Conservation (phyloP, 2,113 vertebrate genomes). For the Pterocles gutturalis region DNA sequence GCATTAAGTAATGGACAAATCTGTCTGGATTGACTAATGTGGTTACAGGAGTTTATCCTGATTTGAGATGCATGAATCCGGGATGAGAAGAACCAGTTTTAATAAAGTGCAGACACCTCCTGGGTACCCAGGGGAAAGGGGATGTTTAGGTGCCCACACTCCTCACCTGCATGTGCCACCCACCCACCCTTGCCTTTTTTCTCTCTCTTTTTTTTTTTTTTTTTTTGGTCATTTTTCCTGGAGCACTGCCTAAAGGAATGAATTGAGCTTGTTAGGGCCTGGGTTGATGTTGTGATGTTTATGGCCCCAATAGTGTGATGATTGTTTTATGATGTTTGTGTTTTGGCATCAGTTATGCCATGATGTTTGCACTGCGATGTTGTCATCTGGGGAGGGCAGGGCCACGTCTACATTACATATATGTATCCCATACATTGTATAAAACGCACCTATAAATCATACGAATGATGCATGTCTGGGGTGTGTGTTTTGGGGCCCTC, state of each 20-base stretch:
- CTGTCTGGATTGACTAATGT: conserved; percentile 61
- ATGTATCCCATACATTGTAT: neutral
- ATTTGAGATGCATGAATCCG: conserved; percentile 40
- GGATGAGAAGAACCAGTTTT: conserved; percentile 24
- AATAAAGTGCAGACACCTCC: conserved; percentile 2
- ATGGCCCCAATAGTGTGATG: conserved; percentile 25
- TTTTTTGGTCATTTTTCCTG: conserved; percentile 15
- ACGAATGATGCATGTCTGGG: neutral
- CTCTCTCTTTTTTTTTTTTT: neutral
- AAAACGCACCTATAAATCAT: conserved; percentile 6
- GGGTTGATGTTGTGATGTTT: conserved; percentile 61
- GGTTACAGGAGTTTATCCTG: conserved; percentile 47
- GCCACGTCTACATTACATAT: neutral
- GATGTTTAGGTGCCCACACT: neutral
- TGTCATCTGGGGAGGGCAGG: conserved; percentile 44
- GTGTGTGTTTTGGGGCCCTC: fast-evolving
- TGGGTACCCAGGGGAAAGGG: neutral
- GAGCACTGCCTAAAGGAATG: conserved; percentile 35
- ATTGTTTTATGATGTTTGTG: conserved; percentile 67
- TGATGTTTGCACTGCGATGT: conserved; percentile 6
- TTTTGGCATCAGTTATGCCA: conserved; percentile 46
- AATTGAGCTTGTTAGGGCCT: conserved; percentile 23
- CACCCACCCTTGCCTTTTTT: neutral
- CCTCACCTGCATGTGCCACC: neutral
- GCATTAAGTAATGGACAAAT: conserved; percentile 73